These are phyloP conservation scores for Gibbula magus DNA, from an alignment of 2,888 invertebrate species.

Conservation along the genomic window DNA sequence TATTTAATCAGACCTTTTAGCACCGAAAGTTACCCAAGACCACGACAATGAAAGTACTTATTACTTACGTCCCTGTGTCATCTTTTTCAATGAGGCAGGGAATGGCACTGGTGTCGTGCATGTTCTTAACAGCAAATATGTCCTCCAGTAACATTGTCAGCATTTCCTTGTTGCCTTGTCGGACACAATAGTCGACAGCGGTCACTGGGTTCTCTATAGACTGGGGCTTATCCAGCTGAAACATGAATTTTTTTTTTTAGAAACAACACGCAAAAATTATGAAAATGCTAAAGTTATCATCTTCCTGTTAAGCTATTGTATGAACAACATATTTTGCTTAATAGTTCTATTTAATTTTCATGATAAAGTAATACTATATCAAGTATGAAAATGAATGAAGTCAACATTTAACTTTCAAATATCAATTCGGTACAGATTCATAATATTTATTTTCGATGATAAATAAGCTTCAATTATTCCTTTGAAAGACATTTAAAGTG, in stretches of 20 bases:
- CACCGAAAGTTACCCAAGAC: not conserved
- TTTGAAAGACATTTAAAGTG: too few relatives aligned
- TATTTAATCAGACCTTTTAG: not conserved
- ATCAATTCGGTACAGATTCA: too few relatives aligned
- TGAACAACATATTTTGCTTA: too few relatives aligned
- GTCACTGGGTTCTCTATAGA: slow-evolving; percentile 66
- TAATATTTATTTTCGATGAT: too few relatives aligned
- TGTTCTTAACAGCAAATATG: slow-evolving; percentile 49
- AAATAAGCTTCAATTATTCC: too few relatives aligned
- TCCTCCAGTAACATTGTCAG: slow-evolving; percentile 66
- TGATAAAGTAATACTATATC: too few relatives aligned
- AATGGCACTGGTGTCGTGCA: slow-evolving; percentile 46
- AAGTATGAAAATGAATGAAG: too few relatives aligned
- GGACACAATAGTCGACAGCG: slow-evolving; percentile 71
- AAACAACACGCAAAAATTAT: too few relatives aligned
- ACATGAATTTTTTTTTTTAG: not conserved
- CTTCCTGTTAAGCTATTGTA: too few relatives aligned
- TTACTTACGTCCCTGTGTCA: slow-evolving; percentile 71
- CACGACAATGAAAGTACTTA: slow-evolving; percentile 38
- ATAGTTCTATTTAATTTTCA: too few relatives aligned
- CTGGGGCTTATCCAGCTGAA: slow-evolving; percentile 61
- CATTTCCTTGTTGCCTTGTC: slow-evolving; percentile 68
- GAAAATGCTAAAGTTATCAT: too few relatives aligned
- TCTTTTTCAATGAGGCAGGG: slow-evolving; percentile 57
- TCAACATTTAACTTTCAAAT: too few relatives aligned